These are phyloP conservation scores for Scleropages formosus DNA, from an alignment of 2,797 vertebrate species.

Conservation along the genomic window DNA sequence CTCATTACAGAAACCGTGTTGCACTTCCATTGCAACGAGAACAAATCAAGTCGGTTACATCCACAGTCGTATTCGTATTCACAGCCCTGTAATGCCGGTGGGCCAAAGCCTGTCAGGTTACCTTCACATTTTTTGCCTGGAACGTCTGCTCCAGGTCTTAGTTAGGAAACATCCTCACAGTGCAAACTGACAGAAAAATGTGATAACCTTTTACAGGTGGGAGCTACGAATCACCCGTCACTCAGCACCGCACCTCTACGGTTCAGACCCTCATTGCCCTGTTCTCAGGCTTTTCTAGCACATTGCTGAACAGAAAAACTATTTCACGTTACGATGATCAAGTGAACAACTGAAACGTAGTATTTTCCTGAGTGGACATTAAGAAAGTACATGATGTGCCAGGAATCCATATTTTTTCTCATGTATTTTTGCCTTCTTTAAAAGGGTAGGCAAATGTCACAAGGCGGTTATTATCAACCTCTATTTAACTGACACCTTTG, in stretches of 20 bases:
- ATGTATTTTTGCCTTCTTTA: background rate
- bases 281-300: slow-evolving; percentile 7
- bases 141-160: too few relatives aligned
- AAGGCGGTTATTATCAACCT: too few relatives aligned
- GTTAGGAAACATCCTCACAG: too few relatives aligned
- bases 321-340: background rate
- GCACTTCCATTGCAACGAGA: background rate
- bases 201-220: slow-evolving; percentile 26
- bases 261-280: slow-evolving; percentile 53
- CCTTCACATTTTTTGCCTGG: too few relatives aligned
- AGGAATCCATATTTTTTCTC: too few relatives aligned
- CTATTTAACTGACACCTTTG: too few relatives aligned
- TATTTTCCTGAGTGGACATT: slow-evolving; percentile 5
- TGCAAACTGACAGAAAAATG: background rate
- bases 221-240: slow-evolving; percentile 49
- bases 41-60: slow-evolving; percentile 18
- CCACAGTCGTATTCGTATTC: slow-evolving; percentile 12
- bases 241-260: slow-evolving; percentile 52
- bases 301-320: slow-evolving; percentile 49
- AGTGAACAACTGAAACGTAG: background rate
- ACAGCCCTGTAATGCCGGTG: background rate
- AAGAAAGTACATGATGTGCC: background rate
- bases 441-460: background rate
- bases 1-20: slow-evolving; percentile 9
- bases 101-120: too few relatives aligned